phyloP scores from a whole-genome alignment of 2,113 vertebrate species.

The Sprattus sprattus region DNA sequence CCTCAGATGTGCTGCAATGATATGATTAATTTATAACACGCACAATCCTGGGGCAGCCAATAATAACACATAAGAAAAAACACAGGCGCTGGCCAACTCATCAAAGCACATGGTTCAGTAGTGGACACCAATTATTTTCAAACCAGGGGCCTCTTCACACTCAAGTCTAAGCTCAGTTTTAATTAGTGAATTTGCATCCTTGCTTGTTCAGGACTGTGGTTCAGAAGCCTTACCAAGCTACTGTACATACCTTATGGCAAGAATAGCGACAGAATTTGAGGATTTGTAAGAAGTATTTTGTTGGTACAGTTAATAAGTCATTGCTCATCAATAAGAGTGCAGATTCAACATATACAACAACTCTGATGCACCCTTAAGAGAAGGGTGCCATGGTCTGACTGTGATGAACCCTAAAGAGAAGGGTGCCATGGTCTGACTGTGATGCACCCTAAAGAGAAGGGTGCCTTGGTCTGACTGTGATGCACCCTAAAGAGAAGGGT shows the following conservation, averaged over 20 bases:
- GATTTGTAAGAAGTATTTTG: not conserved
- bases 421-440: not conserved
- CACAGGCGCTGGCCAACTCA: not conserved
- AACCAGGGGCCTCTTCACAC: not conserved
- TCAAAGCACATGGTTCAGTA: not conserved
- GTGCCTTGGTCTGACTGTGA: no score
- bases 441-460: no score
- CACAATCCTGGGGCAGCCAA: constrained; percentile 43
- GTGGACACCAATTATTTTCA: constrained; percentile 13
- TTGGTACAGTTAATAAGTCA: not conserved
- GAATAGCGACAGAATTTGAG: not conserved
- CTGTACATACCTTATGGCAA: not conserved
- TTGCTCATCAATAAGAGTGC: no score
- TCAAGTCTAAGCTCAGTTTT: not conserved
- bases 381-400: not conserved
- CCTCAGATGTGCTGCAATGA: constrained; percentile 36
- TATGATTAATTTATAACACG: constrained; percentile 58
- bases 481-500: no score
- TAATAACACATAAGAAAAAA: constrained; percentile 56
- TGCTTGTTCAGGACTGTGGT: not conserved
- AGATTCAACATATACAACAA: not conserved
- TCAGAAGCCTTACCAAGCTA: not conserved
- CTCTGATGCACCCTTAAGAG: not conserved
- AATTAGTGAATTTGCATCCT: not conserved
- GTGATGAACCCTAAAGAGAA: not conserved